Evolutionary conservation across 2,797 vertebrate genomes (phyloP).

Genomic region (Lerista edwardsae): DNA sequence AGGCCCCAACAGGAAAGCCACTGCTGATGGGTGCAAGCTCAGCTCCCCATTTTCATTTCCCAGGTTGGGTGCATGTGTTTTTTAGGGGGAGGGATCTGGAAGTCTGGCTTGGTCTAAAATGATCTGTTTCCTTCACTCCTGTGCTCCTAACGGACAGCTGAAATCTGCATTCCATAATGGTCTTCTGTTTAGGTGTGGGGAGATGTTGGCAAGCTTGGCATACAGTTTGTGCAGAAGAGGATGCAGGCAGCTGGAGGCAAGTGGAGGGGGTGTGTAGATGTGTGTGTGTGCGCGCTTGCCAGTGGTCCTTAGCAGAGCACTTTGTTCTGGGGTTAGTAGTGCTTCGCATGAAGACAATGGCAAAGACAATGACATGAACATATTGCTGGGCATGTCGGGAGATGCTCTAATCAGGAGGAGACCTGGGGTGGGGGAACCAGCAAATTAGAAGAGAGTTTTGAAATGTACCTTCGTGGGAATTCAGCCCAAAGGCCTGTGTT

Average conservation of each 20-base stretch:
- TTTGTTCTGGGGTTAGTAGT: background rate
- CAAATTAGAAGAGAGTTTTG: accelerated
- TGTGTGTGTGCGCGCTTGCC: too few relatives aligned
- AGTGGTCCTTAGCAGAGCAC: background rate
- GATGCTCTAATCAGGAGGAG: background rate
- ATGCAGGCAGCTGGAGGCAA: background rate
- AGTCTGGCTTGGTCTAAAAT: conserved; percentile 40
- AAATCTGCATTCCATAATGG: background rate
- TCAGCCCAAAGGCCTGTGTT: background rate
- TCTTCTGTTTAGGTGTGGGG: accelerated
- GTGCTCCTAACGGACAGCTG: background rate
- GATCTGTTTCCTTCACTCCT: conserved; percentile 28
- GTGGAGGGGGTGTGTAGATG: background rate
- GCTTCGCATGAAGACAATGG: background rate
- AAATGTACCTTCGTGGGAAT: accelerated
- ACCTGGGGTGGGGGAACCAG: accelerated
- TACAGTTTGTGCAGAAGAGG: background rate
- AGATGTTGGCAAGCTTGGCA: background rate
- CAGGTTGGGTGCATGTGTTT: background rate
- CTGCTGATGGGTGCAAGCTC: conserved; percentile 50
- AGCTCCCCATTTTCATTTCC: conserved; percentile 40
- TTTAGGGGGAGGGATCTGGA: conserved; percentile 34
- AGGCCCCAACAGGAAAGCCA: conserved; percentile 41
- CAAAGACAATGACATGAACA: accelerated
- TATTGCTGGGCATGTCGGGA: accelerated